Evolutionary conservation across 1,140 invertebrate genomes (phyloP).

Genomic region (Psix sp.): DNA sequence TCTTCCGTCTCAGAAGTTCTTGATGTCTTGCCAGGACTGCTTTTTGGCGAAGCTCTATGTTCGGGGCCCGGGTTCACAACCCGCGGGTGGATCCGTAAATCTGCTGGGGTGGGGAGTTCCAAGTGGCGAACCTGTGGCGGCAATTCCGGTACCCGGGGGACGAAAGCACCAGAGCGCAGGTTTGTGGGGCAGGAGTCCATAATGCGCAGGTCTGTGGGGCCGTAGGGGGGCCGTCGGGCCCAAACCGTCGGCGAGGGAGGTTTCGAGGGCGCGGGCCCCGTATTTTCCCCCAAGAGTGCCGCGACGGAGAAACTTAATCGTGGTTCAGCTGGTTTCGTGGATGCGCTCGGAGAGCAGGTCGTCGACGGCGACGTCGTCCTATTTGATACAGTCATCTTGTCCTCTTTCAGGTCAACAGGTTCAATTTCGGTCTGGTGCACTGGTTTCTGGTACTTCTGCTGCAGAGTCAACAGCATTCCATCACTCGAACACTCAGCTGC

Average conservation of each 20-base stretch:
- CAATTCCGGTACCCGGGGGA: no score
- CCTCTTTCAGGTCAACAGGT: constrained; percentile 18
- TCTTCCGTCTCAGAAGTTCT: constrained; percentile 69
- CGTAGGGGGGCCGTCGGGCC: no score
- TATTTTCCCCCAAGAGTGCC: constrained; percentile 74
- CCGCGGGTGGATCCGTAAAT: no score
- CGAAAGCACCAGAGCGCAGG: no score
- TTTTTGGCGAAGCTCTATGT: constrained; percentile 27
- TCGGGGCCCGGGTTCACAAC: no score
- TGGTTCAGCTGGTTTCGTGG: constrained; percentile 61
- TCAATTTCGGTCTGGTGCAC: no score
- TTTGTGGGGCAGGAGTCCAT: no score
- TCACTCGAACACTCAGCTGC: background rate
- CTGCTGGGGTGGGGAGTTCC: no score
- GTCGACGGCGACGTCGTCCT: constrained; percentile 73
- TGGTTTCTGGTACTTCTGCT: no score
- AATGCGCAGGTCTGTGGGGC: no score
- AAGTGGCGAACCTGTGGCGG: no score
- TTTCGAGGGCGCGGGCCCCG: constrained; percentile 40
- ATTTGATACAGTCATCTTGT: constrained; percentile 72
- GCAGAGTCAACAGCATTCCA: no score
- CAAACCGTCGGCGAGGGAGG: constrained; percentile 19
- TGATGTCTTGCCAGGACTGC: constrained; percentile 66
- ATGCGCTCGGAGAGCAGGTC: constrained; percentile 63
- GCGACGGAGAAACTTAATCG: constrained; percentile 77